Evolutionary conservation across 2,888 invertebrate genomes (phyloP).

Genomic region (Dendrolimus pini): DNA sequence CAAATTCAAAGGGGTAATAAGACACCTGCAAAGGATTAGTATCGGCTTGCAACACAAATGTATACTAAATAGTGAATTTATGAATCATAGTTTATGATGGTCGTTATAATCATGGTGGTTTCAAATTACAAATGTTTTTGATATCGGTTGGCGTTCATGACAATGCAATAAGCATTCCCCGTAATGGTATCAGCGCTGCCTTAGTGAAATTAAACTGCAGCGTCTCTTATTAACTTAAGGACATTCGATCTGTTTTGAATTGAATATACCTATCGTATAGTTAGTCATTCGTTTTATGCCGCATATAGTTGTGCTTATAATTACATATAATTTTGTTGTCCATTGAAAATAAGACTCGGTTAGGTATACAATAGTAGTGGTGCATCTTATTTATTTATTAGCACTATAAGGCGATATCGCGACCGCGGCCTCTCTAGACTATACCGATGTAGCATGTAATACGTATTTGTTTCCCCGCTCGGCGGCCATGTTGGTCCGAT

Average conservation of each 20-base stretch:
- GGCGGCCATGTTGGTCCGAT: constrained; percentile 59
- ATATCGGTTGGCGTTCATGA: background rate
- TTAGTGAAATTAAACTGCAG: background rate
- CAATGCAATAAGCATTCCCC: background rate
- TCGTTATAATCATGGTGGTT: background rate
- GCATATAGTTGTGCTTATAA: background rate
- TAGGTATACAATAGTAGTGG: constrained; percentile 5
- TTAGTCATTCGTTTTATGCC: no score
- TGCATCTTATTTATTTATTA: constrained; percentile 67
- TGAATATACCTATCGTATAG: no score
- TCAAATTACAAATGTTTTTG: constrained; percentile 4
- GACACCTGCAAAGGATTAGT: no score
- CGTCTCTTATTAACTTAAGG: background rate
- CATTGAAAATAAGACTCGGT: background rate
- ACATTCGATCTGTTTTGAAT: background rate
- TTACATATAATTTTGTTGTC: background rate
- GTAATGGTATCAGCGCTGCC: background rate
- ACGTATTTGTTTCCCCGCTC: constrained; percentile 48
- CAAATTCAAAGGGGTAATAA: no score
- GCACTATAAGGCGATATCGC: constrained; percentile 56
- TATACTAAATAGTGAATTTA: no score
- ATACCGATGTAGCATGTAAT: background rate
- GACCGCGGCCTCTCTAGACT: constrained; percentile 40
- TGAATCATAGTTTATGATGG: background rate
- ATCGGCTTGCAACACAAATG: no score